Evolutionary conservation across 2,113 vertebrate species (phyloP).

Genomic region (Terrapene triunguis): DNA sequence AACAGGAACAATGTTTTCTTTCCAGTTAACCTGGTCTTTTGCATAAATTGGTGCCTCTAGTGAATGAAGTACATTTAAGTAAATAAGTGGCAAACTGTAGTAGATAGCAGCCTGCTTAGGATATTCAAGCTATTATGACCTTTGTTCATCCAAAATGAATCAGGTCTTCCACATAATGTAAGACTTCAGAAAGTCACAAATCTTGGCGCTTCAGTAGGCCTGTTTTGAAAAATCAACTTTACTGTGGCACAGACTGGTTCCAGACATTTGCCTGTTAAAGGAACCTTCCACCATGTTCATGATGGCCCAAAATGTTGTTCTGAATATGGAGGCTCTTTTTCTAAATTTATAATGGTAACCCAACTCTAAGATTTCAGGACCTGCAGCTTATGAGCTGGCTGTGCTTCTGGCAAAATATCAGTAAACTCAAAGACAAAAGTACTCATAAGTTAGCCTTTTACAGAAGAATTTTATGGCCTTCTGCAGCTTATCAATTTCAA

Average conservation of each 20-base stretch:
- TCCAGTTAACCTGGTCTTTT: not conserved
- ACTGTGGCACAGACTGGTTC: not conserved
- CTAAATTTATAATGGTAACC: not conserved
- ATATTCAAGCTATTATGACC: not conserved
- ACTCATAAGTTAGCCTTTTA: rapidly evolving
- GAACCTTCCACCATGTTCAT: not conserved
- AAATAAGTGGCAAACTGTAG: not conserved
- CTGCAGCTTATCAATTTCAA: not conserved
- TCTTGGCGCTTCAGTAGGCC: not conserved
- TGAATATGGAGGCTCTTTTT: not conserved
- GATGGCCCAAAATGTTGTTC: not conserved
- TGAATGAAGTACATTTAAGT: not conserved
- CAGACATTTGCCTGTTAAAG: not conserved
- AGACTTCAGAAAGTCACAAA: not conserved
- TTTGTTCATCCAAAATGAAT: not conserved
- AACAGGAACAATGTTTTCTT: not conserved
- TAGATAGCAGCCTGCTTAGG: not conserved
- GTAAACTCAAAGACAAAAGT: not conserved
- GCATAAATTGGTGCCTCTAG: not conserved
- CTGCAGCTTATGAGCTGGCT: not conserved
- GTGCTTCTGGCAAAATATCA: not conserved
- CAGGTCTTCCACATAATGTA: not conserved
- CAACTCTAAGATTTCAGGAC: not conserved
- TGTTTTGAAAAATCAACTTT: not conserved
- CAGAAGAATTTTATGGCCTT: not conserved